phyloP scores from a whole-genome alignment of 2,888 invertebrate species.

The Parascotia fuliginaria region DNA sequence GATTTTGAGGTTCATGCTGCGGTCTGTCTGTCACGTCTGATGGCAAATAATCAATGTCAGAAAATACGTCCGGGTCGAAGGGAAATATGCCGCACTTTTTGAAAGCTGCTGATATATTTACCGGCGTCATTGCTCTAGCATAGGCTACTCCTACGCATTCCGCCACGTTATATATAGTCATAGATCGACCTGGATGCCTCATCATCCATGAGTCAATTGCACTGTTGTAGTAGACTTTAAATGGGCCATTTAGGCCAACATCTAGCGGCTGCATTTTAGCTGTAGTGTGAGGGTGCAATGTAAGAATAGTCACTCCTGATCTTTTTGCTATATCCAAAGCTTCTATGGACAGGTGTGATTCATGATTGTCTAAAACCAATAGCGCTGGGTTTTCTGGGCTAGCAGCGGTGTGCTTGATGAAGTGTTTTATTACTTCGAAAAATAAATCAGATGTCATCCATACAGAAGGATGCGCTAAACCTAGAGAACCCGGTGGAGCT shows the following conservation, averaged over 20 bases:
- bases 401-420: slow-evolving; percentile 44
- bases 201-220: slow-evolving; percentile 26
- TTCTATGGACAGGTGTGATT: slow-evolving; percentile 17
- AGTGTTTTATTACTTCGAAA: slow-evolving; percentile 54
- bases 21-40: background rate
- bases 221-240: slow-evolving; percentile 20
- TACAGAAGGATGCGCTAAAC: slow-evolving; percentile 51
- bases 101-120: slow-evolving; percentile 18
- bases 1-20: too few species aligned
- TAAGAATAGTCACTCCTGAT: slow-evolving; percentile 23
- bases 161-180: slow-evolving; percentile 25
- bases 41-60: background rate
- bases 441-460: slow-evolving; percentile 58
- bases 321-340: slow-evolving; percentile 27
- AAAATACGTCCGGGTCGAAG: background rate
- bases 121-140: slow-evolving; percentile 21
- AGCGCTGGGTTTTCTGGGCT: slow-evolving; percentile 43
- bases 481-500: slow-evolving; percentile 53
- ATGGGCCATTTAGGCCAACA: slow-evolving; percentile 16
- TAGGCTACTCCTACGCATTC: slow-evolving; percentile 20
- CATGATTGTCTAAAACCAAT: slow-evolving; percentile 47
- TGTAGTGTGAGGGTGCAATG: slow-evolving; percentile 27
- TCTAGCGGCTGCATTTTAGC: slow-evolving; percentile 15
- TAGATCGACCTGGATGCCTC: slow-evolving; percentile 19
- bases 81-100: slow-evolving; percentile 16